Conservation (phyloP, 2,113 vertebrate genomes). For the Nesoenas mayeri region DNA sequence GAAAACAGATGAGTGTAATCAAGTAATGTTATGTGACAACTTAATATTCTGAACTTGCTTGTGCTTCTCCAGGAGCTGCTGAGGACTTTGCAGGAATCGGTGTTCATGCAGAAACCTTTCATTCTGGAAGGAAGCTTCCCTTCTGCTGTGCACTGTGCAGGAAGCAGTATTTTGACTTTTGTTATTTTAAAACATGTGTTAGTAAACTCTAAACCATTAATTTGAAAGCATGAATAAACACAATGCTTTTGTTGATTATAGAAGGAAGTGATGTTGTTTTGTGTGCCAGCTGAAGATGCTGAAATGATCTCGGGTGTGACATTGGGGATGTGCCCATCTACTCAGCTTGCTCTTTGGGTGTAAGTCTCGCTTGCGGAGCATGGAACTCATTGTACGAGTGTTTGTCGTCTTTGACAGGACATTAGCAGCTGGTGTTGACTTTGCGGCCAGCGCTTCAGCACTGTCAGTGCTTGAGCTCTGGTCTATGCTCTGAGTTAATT, state of each 20-base stretch:
- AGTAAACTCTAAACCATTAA: background rate
- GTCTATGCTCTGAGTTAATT: background rate
- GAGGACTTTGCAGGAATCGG: background rate
- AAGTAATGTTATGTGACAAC: background rate
- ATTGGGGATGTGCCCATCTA: background rate
- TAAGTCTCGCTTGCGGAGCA: background rate
- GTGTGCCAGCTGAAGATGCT: background rate
- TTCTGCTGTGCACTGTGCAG: background rate
- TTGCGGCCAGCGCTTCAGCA: background rate
- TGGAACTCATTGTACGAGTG: background rate
- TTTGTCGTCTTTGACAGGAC: background rate
- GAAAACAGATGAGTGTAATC: background rate
- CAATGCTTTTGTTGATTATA: background rate
- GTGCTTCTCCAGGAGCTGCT: background rate
- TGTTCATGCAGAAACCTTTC: background rate
- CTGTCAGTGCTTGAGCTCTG: background rate
- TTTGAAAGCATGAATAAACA: background rate
- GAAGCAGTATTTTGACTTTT: background rate
- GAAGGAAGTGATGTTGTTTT: background rate
- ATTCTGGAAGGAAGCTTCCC: background rate
- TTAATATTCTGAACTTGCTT: background rate
- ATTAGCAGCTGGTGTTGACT: background rate
- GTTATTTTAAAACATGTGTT: background rate
- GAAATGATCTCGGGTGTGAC: fast-evolving
- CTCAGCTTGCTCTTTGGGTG: background rate